Percentiles rank a stretch among this genome's conserved stretches.
Evolutionary conservation across 2,113 vertebrate genomes (phyloP).

Genomic region (Neoarius graeffei): DNA sequence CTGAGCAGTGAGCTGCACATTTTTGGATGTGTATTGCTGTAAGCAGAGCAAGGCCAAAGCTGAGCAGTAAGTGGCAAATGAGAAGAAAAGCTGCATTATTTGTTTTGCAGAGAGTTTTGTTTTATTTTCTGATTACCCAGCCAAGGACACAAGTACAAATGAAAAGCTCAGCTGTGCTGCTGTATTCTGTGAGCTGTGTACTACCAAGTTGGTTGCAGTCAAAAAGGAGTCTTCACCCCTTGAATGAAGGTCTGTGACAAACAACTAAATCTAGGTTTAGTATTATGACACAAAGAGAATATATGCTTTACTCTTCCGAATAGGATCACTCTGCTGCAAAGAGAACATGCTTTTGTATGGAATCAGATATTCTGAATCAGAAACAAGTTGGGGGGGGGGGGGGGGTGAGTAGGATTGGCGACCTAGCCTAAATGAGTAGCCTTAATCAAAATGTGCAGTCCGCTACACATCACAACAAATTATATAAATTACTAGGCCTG

Average conservation of each 20-base stretch:
- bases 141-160: background rate
- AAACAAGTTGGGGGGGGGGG: no score
- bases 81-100: background rate
- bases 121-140: background rate
- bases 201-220: background rate
- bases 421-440: no score
- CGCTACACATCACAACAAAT: no score
- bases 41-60: background rate
- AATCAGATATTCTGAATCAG: background rate
- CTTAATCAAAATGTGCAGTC: no score
- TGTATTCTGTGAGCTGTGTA: background rate
- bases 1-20: background rate
- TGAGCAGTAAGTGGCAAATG: background rate
- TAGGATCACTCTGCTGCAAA: background rate
- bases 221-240: background rate
- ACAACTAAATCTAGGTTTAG: background rate
- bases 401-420: no score
- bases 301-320: background rate
- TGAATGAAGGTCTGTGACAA: background rate
- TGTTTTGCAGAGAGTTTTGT: no score
- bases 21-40: background rate
- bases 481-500: no score
- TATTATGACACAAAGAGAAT: background rate
- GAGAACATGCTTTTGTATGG: background rate
- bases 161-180: background rate